These are phyloP conservation scores for Digitonthophagus gazella DNA, from an alignment of 2,888 invertebrate genomes.

Conservation along the genomic window DNA sequence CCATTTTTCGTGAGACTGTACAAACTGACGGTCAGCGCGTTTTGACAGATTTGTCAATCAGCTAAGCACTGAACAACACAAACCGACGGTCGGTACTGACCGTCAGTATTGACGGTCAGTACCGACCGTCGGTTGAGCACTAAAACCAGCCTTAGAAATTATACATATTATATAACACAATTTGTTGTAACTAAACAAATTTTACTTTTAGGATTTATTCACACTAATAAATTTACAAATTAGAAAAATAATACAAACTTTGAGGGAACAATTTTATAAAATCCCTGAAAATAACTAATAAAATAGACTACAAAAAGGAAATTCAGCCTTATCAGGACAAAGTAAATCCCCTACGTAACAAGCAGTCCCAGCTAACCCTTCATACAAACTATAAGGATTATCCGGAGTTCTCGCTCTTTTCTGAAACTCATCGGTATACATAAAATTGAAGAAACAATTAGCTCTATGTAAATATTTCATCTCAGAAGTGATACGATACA, in stretches of 20 bases:
- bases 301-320: slow-evolving; percentile 77
- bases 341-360: slow-evolving; percentile 78
- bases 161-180: no score
- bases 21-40: no score
- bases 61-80: no score
- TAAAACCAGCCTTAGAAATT: no score
- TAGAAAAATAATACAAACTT: background rate
- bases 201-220: background rate
- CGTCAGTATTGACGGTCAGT: no score
- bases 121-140: no score
- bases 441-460: slow-evolving; percentile 71
- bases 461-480: slow-evolving; percentile 72
- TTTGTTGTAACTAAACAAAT: background rate
- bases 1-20: no score
- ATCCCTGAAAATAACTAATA: slow-evolving; percentile 2
- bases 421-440: slow-evolving; percentile 65
- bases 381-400: slow-evolving; percentile 78
- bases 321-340: slow-evolving; percentile 69
- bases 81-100: no score
- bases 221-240: background rate
- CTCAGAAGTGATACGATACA: slow-evolving; percentile 73
- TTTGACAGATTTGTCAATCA: no score
- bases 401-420: slow-evolving; percentile 73
- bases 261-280: no score
- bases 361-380: slow-evolving; percentile 83